Evolutionary conservation across 2,113 vertebrate genomes (phyloP).

Genomic region (Pongo pygmaeus): DNA sequence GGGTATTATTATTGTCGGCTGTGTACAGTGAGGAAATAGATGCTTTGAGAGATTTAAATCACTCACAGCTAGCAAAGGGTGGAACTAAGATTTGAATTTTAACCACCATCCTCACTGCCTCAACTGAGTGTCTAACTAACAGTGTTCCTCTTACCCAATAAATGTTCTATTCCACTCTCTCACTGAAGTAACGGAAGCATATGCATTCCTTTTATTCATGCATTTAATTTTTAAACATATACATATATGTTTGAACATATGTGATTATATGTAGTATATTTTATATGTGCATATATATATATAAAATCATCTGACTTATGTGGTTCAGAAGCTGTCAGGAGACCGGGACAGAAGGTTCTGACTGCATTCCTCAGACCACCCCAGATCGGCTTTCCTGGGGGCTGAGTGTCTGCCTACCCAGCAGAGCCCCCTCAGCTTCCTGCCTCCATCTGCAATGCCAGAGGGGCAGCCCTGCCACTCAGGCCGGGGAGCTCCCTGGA

Average conservation of each 20-base stretch:
- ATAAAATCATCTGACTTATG: background rate
- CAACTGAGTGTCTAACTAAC: background rate
- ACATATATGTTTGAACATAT: too few relatives aligned
- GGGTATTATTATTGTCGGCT: background rate
- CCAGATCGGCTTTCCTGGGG: too few relatives aligned
- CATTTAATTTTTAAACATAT: slow-evolving; percentile 4
- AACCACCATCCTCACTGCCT: background rate
- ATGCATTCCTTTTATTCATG: background rate
- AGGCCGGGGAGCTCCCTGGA: background rate
- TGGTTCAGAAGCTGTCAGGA: background rate
- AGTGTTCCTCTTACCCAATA: background rate
- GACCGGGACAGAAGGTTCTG: background rate
- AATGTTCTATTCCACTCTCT: background rate
- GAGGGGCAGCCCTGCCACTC: background rate
- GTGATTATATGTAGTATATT: too few relatives aligned
- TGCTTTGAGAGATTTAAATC: background rate
- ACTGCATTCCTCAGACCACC: background rate
- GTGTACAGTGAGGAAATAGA: background rate
- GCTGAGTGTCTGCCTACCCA: background rate
- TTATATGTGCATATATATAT: too few relatives aligned
- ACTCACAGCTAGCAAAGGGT: background rate
- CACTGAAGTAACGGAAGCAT: background rate
- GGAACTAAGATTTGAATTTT: background rate
- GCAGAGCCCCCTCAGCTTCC: background rate
- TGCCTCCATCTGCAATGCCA: background rate